Evolutionary conservation across 2,888 invertebrate genomes (phyloP), one percentile per base, ranked within the genome.

Genomic region (Crepidodera aurea): DNA sequence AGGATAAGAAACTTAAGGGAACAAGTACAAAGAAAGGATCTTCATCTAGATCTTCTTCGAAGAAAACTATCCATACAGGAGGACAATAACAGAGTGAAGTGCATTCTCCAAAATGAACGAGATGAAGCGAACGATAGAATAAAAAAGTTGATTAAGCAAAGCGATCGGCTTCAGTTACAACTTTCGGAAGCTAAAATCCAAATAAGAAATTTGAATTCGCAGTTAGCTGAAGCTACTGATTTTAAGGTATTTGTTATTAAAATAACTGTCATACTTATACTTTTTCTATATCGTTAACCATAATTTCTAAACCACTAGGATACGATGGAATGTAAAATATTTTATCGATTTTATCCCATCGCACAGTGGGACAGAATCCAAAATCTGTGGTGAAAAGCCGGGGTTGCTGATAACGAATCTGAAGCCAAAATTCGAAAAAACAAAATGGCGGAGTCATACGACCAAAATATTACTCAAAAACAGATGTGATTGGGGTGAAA

Each of bases 21-120:
- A 77, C 96, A 97, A 79, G 84, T 96, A 25, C 95, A 96, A 76
- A 88, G 95, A 60, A 90, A 95, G 74, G 97, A 97, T 77, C 84
- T 96, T 37, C 96, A 97, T 78, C 83, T 96, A 75, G 96, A 97
- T 81, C 84, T 96, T 62, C 83, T 96, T 48, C 85, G 95, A 40
- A 89, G 95, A 70, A 97, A 97, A 80, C 83, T 96, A 54, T 90
- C 90, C 60, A 85, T 94, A 10, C 91, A 94, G 79, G 94, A 94
- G 78, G 91, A 92, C 70, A 88, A 86, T 57, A 84, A 87, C 1
- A 83, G 88, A 61, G 84, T 86, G 27, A 87, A 87, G 72, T 84
- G 86, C 58, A 77, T 88, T 48, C 74, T 90, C 18, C 87, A 87
- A 73, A 87, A 86, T 0, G 90, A 90, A 75, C 84, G 90, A 10